These are phyloP conservation scores for Geotrypetes seraphini DNA, from an alignment of 2,797 vertebrate genomes.

Conservation along the genomic window DNA sequence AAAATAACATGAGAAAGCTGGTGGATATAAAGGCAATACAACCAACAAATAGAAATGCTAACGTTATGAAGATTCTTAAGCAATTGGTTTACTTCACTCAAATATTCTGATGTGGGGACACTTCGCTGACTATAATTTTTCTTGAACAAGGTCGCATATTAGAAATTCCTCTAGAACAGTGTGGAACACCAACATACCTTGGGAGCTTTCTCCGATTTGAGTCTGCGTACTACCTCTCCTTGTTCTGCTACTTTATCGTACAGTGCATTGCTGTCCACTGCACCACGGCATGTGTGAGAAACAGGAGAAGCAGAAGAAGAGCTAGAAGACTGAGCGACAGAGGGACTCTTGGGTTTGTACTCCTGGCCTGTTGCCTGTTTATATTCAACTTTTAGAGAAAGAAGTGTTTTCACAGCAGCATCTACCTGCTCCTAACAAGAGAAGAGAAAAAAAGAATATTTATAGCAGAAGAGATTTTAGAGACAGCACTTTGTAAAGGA, in stretches of 20 bases:
- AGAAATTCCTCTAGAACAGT: too few species aligned
- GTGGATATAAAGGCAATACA: too few species aligned
- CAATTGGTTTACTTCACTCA: too few species aligned
- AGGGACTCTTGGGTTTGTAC: slow-evolving; percentile 65
- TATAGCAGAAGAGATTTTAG: background rate
- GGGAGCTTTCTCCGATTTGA: slow-evolving; percentile 61
- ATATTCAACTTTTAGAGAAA: slow-evolving; percentile 71
- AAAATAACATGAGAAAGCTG: too few species aligned
- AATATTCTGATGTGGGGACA: too few species aligned
- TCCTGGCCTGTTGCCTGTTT: slow-evolving; percentile 74
- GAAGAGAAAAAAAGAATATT: slow-evolving; percentile 18
- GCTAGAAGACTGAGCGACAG: slow-evolving; percentile 18
- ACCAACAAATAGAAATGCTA: too few species aligned
- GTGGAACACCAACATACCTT: slow-evolving; percentile 49
- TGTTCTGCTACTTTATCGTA: slow-evolving; percentile 57
- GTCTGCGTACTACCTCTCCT: slow-evolving; percentile 61
- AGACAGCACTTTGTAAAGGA: too few species aligned
- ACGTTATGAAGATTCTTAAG: too few species aligned
- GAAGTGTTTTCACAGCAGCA: slow-evolving; percentile 67
- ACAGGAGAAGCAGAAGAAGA: slow-evolving; percentile 17
- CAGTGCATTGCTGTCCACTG: slow-evolving; percentile 20
- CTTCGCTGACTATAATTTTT: too few species aligned
- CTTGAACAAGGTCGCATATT: too few species aligned
- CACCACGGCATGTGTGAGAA: slow-evolving; percentile 6
- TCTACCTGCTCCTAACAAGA: slow-evolving; percentile 61